A percentile compares a stretch with the other conserved stretches of the same genome.
phyloP scores from a whole-genome alignment of 2,113 vertebrate genomes.

The Coryphaenoides rupestris region DNA sequence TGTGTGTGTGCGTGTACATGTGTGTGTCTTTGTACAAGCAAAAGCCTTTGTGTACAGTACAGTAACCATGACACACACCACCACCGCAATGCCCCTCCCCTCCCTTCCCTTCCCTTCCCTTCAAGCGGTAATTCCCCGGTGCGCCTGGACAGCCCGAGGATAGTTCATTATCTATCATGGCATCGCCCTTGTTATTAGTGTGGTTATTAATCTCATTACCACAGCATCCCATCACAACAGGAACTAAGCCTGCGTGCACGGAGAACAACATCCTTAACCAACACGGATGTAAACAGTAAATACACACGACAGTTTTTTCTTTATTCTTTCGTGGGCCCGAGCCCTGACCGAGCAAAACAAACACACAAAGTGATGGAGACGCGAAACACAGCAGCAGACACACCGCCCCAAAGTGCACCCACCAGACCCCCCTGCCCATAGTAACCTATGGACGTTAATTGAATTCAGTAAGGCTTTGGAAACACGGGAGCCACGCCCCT shows the following conservation, averaged over 20 bases:
- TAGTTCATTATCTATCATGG: conserved; percentile 3
- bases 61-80: conserved; percentile 33
- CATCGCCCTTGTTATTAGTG: conserved; percentile 14
- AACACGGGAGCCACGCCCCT: conserved; percentile 19
- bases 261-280: conserved; percentile 3
- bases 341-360: conserved; percentile 2
- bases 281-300: no score
- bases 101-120: conserved; percentile 43
- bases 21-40: no score
- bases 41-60: background rate
- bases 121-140: conserved; percentile 7
- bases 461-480: conserved; percentile 13
- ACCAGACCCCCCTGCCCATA: no score
- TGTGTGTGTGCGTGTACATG: background rate
- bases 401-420: no score
- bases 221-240: conserved; percentile 11
- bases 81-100: conserved; percentile 20
- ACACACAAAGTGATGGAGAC: conserved; percentile 1
- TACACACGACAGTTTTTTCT: no score
- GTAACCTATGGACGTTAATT: conserved; percentile 25
- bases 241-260: background rate
- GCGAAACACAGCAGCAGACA: no score
- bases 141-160: conserved; percentile 9
- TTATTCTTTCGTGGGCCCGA: background rate
- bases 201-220: conserved; percentile 31